phyloP scores from a whole-genome alignment of 1,140 invertebrate species.

The Drosophila athabasca region DNA sequence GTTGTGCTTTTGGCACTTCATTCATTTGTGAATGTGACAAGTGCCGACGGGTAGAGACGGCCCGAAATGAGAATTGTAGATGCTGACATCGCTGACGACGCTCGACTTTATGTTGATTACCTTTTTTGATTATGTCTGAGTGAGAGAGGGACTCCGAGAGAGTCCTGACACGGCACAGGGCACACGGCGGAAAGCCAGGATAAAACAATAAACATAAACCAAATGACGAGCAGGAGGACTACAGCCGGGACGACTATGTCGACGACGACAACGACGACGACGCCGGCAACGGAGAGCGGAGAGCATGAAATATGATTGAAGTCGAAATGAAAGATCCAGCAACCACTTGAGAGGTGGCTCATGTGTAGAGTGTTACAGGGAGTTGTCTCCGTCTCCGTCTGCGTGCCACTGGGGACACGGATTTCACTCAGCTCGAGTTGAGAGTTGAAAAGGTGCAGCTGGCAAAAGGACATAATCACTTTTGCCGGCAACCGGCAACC shows the following conservation, averaged over 20 bases:
- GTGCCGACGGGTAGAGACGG: constrained; percentile 35
- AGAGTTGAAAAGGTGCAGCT: constrained; percentile 66
- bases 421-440: constrained; percentile 30
- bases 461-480: constrained; percentile 74
- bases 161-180: constrained; percentile 54
- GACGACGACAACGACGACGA: constrained; percentile 2
- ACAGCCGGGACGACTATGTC: background rate
- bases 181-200: constrained; percentile 70
- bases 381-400: constrained; percentile 9
- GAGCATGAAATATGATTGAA: constrained; percentile 79
- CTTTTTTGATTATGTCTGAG: constrained; percentile 80
- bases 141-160: constrained; percentile 51
- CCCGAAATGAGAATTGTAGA: constrained; percentile 66
- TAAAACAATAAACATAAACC: constrained; percentile 82
- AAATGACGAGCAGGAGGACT: constrained; percentile 45
- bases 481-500: constrained; percentile 48
- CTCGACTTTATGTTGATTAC: constrained; percentile 80
- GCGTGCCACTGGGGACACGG: constrained; percentile 63
- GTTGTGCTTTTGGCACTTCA: constrained; percentile 81
- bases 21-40: constrained; percentile 80
- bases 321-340: constrained; percentile 71
- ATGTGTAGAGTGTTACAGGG: constrained; percentile 58
- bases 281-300: constrained; percentile 9
- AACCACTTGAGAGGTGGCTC: constrained; percentile 64
- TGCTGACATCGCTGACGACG: constrained; percentile 66